These are phyloP conservation scores for Amazona guildingii DNA, from an alignment of 2,113 vertebrate genomes.

Conservation along the genomic window DNA sequence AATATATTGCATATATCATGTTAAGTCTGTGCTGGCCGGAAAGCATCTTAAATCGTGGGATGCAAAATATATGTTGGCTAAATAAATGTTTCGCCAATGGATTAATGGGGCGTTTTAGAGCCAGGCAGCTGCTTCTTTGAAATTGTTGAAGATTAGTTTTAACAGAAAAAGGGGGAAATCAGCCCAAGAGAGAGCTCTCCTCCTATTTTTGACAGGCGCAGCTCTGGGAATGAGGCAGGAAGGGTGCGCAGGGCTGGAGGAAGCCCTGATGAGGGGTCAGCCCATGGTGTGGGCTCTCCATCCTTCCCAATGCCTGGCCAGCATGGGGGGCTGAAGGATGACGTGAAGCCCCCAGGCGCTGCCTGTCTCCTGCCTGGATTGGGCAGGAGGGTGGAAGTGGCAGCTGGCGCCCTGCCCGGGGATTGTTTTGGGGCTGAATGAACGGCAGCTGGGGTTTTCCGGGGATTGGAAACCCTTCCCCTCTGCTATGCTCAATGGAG, in stretches of 20 bases:
- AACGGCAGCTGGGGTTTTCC: slow-evolving; percentile 12
- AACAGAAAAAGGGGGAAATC: background rate
- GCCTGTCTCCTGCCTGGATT: background rate
- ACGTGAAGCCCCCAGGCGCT: background rate
- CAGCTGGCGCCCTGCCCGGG: background rate
- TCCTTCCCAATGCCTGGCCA: accelerated
- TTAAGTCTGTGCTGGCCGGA: background rate
- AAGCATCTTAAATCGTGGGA: background rate
- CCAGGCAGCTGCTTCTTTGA: background rate
- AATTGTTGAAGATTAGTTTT: background rate
- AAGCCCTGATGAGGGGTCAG: background rate
- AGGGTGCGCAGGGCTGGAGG: background rate
- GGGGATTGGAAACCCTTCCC: slow-evolving; percentile 22
- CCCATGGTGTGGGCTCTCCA: background rate
- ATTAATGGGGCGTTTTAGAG: background rate
- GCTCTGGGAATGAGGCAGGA: background rate
- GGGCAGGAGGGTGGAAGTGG: background rate
- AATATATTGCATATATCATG: background rate
- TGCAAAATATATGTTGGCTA: background rate
- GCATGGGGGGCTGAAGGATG: background rate
- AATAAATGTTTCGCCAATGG: background rate
- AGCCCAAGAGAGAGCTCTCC: background rate
- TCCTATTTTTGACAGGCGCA: background rate
- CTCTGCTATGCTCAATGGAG: accelerated
- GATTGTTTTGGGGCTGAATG: slow-evolving; percentile 67